Percentiles rank a stretch among this genome's conserved stretches.
Evolutionary conservation across 2,888 invertebrate species (phyloP).

Genomic region (Kryphioiulus occultus): DNA sequence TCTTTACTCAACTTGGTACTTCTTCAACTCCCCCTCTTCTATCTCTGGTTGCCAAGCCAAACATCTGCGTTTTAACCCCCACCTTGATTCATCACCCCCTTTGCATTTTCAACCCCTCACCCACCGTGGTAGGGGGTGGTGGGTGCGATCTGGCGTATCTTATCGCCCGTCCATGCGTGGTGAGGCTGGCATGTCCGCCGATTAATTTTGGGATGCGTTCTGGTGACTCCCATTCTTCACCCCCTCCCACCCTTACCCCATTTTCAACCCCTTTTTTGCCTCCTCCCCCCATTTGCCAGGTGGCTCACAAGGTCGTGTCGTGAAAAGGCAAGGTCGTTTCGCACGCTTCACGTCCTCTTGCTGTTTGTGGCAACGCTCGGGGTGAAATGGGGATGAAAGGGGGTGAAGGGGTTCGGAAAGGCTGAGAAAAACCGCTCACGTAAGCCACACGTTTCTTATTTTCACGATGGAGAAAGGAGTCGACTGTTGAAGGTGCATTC

Average conservation of each 20-base stretch:
- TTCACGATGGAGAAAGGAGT: background rate
- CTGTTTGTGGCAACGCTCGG: background rate
- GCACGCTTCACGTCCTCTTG: constrained; percentile 13
- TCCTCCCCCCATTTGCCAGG: background rate
- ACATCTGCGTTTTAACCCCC: no score
- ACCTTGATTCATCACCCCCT: no score
- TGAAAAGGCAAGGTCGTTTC: constrained; percentile 23
- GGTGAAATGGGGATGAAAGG: background rate
- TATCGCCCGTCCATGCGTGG: background rate
- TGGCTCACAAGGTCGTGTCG: background rate
- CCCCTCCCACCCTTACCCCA: background rate
- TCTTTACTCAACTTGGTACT: no score
- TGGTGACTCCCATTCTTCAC: background rate
- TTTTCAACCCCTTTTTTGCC: background rate
- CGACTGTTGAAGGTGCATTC: no score
- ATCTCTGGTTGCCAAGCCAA: no score
- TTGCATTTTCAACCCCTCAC: no score
- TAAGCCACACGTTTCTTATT: no score
- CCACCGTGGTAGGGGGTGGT: no score
- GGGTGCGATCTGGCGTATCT: no score
- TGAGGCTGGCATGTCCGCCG: background rate
- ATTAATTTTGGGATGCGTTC: constrained; percentile 4
- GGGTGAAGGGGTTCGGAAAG: background rate
- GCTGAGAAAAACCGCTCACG: no score
- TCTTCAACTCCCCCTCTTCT: no score